phyloP scores from a whole-genome alignment of 2,797 vertebrate genomes.

The Nannoperca australis region DNA sequence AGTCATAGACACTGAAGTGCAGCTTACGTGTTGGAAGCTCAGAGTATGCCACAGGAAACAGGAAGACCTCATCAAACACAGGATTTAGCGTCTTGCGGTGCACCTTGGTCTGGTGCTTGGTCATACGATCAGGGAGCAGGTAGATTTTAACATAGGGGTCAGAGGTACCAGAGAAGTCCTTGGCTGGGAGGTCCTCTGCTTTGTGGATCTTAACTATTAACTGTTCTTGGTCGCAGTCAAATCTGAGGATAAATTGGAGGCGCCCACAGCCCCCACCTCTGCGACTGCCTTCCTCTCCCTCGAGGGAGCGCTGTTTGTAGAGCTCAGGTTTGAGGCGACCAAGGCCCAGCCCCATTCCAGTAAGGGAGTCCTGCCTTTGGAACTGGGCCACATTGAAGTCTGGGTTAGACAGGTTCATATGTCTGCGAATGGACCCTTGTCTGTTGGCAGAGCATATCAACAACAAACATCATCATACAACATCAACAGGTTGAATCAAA shows the following conservation, averaged over 20 bases:
- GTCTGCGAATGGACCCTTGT: constrained; percentile 91
- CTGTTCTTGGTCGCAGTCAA: constrained; percentile 97
- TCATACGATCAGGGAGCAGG: constrained; percentile 96
- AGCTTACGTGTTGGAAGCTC: constrained; percentile 95
- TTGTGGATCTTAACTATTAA: constrained; percentile 98
- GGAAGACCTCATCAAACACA: constrained; percentile 98
- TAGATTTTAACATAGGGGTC: constrained; percentile 99
- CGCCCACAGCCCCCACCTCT: constrained; percentile 92
- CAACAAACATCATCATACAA: constrained; percentile 14
- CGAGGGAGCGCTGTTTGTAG: constrained; percentile 96
- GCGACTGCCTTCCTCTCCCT: constrained; percentile 90
- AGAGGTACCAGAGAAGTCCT: constrained; percentile 98
- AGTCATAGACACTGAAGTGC: constrained; percentile 99
- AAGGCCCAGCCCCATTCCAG: constrained; percentile 91
- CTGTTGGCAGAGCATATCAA: constrained; percentile 64
- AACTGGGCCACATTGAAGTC: constrained; percentile 98
- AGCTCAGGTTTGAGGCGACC: constrained; percentile 97
- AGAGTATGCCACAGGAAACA: constrained; percentile 96
- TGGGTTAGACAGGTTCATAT: constrained; percentile 97
- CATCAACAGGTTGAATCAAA: constrained; percentile 6
- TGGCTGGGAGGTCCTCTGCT: constrained; percentile 95
- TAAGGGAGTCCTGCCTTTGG: constrained; percentile 96
- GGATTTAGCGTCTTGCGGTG: constrained; percentile 98
- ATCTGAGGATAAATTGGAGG: constrained; percentile 96
- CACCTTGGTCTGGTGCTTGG: constrained; percentile 99